Evolutionary conservation across 2,797 vertebrate genomes (phyloP).

Genomic region (Lagocephalus sceleratus): DNA sequence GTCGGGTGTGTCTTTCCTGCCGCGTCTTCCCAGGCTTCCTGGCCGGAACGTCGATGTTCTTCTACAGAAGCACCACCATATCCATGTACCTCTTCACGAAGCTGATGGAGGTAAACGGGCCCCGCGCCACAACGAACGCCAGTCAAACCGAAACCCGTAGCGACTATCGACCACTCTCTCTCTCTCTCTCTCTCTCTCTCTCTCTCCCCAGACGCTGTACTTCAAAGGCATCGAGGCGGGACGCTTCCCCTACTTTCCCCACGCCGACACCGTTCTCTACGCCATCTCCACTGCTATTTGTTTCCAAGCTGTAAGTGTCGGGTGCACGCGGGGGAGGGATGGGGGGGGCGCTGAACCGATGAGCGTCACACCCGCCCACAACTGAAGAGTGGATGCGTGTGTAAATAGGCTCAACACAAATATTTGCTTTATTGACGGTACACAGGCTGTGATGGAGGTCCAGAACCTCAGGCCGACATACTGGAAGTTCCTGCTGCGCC

Average conservation of each 20-base stretch:
- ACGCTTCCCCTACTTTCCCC: conserved; percentile 91
- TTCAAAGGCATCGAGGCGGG: conserved; percentile 98
- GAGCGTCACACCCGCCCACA: neutral
- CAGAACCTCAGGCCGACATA: conserved; percentile 95
- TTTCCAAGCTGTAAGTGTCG: conserved; percentile 93
- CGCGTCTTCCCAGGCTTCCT: conserved; percentile 82
- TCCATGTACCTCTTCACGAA: conserved; percentile 98
- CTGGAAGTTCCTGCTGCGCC: conserved; percentile 94
- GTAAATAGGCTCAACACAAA: conserved; percentile 1
- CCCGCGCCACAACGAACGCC: too few species aligned
- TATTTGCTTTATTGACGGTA: neutral
- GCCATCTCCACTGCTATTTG: conserved; percentile 96
- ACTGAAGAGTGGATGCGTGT: too few species aligned
- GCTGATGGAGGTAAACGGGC: conserved; percentile 89
- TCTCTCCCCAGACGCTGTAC: conserved; percentile 85
- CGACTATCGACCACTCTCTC: neutral
- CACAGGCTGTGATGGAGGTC: conserved; percentile 96
- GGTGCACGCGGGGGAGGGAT: too few species aligned
- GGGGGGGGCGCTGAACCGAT: too few species aligned
- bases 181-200: conserved; percentile 20
- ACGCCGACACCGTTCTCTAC: conserved; percentile 93
- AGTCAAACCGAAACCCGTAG: neutral
- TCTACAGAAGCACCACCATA: conserved; percentile 98
- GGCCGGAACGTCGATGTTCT: conserved; percentile 97
- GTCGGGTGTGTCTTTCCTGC: conserved; percentile 1